Evolutionary conservation across 2,888 invertebrate species (phyloP).

Genomic region (Eledona agricola): DNA sequence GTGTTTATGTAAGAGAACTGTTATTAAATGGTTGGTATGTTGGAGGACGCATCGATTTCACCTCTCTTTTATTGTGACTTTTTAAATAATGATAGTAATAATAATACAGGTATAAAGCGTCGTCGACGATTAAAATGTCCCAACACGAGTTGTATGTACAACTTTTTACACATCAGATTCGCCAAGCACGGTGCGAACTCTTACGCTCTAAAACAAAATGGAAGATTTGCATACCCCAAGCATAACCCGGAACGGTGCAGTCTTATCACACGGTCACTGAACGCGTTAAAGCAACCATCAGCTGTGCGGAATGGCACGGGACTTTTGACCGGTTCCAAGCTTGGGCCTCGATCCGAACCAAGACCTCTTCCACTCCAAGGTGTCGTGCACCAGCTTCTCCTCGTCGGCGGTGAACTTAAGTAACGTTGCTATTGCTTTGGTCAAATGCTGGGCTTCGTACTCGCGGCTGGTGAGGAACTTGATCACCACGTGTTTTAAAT

Average conservation of each 20-base stretch:
- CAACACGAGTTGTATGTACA: constrained; percentile 14
- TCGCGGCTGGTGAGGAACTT: constrained; percentile 92
- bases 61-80: constrained; percentile 7
- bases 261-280: constrained; percentile 17
- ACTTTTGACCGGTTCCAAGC: constrained; percentile 64
- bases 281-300: constrained; percentile 63
- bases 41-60: too few species aligned
- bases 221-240: constrained; percentile 14
- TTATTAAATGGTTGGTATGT: constrained; percentile 23
- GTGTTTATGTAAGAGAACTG: constrained; percentile 11
- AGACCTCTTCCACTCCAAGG: constrained; percentile 78
- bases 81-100: constrained; percentile 5
- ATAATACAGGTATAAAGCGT: constrained; percentile 19
- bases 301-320: constrained; percentile 68
- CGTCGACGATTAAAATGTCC: constrained; percentile 3
- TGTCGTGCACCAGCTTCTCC: constrained; percentile 83
- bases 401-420: constrained; percentile 87
- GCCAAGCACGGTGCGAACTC: too few species aligned
- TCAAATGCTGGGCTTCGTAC: constrained; percentile 87
- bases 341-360: constrained; percentile 74
- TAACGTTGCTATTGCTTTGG: constrained; percentile 85
- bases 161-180: constrained; percentile 25
- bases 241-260: constrained; percentile 12
- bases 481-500: constrained; percentile 91
- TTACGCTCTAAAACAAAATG: constrained; percentile 3